phyloP scores from a whole-genome alignment of 2,888 invertebrate species.

The Monoplex corrugatus region DNA sequence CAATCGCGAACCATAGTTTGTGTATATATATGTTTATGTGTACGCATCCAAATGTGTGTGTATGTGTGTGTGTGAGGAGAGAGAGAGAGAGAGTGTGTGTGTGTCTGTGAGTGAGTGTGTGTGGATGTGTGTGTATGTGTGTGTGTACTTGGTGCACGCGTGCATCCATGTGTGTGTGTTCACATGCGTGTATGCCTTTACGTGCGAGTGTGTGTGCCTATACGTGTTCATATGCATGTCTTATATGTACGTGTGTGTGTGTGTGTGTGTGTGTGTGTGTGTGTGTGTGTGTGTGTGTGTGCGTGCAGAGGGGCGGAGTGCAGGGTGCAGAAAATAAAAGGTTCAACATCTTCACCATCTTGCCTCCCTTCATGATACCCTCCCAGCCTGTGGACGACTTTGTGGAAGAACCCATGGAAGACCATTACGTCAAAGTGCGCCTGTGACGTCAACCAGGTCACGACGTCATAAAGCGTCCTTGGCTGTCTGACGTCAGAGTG shows the following conservation, averaged over 20 bases:
- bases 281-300: neutral
- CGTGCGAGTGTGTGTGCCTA: no score
- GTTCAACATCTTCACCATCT: slow-evolving; percentile 24
- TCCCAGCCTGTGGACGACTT: neutral
- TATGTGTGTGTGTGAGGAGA: neutral
- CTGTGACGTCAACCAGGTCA: neutral
- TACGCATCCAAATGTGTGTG: no score
- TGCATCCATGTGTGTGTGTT: neutral
- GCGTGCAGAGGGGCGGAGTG: neutral
- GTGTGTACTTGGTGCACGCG: neutral
- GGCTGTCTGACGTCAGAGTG: neutral
- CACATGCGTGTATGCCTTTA: neutral
- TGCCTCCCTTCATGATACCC: neutral
- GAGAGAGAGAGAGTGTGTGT: neutral
- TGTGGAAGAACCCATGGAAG: neutral
- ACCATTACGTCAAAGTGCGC: slow-evolving; percentile 38
- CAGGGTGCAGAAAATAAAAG: slow-evolving; percentile 27
- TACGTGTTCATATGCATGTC: no score
- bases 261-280: slow-evolving; percentile 5
- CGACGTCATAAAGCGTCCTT: neutral
- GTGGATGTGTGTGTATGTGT: neutral
- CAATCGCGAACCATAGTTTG: no score
- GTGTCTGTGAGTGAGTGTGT: neutral
- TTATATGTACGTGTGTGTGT: neutral
- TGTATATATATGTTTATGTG: no score